These are phyloP conservation scores for Aurelia aurita complex sp. Pacific DNA, from an alignment of 30 jellyfish, hydroid and myxozoan genomes.

Conservation along the genomic window DNA sequence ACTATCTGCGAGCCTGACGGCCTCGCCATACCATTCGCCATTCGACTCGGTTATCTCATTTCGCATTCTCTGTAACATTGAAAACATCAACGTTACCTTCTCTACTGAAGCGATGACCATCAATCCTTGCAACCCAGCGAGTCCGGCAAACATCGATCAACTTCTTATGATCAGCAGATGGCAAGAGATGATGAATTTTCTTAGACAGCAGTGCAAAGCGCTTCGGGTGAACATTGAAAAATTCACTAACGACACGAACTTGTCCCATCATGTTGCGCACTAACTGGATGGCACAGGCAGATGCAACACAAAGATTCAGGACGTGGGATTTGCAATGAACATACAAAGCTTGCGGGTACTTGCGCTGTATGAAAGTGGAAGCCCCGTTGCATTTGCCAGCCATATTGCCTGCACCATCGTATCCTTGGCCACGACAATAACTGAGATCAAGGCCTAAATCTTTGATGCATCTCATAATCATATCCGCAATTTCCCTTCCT, in stretches of 20 bases:
- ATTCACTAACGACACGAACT: slow-evolving; percentile 22
- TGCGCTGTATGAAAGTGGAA: slow-evolving; percentile 16
- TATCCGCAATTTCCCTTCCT: slow-evolving; percentile 53
- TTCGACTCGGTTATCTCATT: not conserved
- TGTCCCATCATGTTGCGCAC: slow-evolving; percentile 69
- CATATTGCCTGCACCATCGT: slow-evolving; percentile 86
- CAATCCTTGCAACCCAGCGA: slow-evolving; percentile 60
- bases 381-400: slow-evolving; percentile 77
- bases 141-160: slow-evolving; percentile 58
- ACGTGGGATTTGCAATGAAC: slow-evolving; percentile 67
- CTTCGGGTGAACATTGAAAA: slow-evolving; percentile 13
- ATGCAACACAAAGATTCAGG: slow-evolving; percentile 68
- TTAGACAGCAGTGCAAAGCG: slow-evolving; percentile 9
- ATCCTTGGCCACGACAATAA: slow-evolving; percentile 73
- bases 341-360: slow-evolving; percentile 49
- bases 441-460: slow-evolving; percentile 45
- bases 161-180: not conserved
- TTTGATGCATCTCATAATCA: slow-evolving; percentile 29
- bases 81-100: slow-evolving; percentile 8
- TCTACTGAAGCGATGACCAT: slow-evolving; percentile 18
- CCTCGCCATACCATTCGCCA: slow-evolving; percentile 40
- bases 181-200: not conserved
- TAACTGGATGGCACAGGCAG: slow-evolving; percentile 25
- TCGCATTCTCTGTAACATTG: slow-evolving; percentile 13
- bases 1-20: not conserved